Evolutionary conservation across 37 sponge, comb jelly and placozoan species (phyloP).

Genomic region (Chondrilla cf. caribensis): DNA sequence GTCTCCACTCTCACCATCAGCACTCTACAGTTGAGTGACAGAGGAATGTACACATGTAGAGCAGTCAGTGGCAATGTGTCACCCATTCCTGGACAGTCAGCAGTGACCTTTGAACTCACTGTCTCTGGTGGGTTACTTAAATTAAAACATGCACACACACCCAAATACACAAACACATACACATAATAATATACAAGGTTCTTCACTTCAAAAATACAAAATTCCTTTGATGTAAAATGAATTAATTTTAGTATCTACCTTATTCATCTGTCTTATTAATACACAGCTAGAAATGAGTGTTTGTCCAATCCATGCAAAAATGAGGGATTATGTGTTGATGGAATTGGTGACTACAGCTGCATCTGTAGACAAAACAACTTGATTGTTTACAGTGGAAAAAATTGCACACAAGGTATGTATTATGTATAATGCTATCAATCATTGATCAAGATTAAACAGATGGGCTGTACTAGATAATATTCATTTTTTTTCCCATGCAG

Average conservation of each 20-base stretch:
- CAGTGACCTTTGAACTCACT: background rate
- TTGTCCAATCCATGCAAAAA: background rate
- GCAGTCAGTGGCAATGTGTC: constrained; percentile 7
- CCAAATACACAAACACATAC: no score
- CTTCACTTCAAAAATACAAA: background rate
- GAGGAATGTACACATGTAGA: constrained; percentile 8
- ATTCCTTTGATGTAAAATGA: background rate
- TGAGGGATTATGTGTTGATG: background rate
- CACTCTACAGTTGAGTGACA: background rate
- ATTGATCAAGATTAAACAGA: no score
- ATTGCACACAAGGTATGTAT: background rate
- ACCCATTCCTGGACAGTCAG: background rate
- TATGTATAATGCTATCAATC: background rate
- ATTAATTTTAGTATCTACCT: background rate
- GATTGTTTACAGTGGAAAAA: background rate
- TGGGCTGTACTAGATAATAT: no score
- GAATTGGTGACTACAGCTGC: background rate
- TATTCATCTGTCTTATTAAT: no score
- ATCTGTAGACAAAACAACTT: background rate
- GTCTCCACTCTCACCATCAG: background rate
- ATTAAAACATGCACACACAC: no score
- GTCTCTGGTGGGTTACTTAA: background rate
- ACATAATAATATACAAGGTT: no score
- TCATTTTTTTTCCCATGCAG: no score
- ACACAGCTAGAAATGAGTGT: background rate